Evolutionary conservation across 1,140 invertebrate species (phyloP).

Genomic region (Chrysoperla carnea): DNA sequence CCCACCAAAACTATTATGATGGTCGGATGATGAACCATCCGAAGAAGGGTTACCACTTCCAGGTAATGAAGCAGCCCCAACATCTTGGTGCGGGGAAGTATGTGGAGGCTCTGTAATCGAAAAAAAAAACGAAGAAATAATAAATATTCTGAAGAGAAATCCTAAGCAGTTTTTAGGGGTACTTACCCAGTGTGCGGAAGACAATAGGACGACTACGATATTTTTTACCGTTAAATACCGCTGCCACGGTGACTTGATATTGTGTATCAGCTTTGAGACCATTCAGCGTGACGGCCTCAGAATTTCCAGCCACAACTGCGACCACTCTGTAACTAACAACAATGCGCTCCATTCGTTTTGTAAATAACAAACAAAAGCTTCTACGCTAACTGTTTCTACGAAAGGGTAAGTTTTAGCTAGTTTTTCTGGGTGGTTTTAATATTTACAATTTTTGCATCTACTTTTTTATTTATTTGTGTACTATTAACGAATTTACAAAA

Average conservation of each 20-base stretch:
- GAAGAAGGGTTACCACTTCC: conserved; percentile 20
- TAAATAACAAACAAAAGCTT: conserved; percentile 1
- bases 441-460: no score
- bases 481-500: no score
- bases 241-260: conserved; percentile 67
- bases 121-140: not conserved
- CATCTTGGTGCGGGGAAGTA: conserved; percentile 51
- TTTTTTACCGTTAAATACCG: conserved; percentile 57
- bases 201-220: conserved; percentile 65
- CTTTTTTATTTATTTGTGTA: no score
- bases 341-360: conserved; percentile 25
- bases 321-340: conserved; percentile 77
- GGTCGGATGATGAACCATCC: conserved; percentile 21
- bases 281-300: conserved; percentile 61
- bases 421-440: no score
- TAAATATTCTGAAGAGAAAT: no score
- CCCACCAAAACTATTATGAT: conserved; percentile 8
- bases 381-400: conserved; percentile 6
- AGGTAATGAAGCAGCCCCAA: conserved; percentile 28
- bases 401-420: not conserved
- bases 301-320: conserved; percentile 68
- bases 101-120: conserved; percentile 41
- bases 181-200: conserved; percentile 70
- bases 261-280: conserved; percentile 66
- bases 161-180: not conserved